Conservation (phyloP, 2,797 vertebrate genomes). For the Sylvilagus floridanus region DNA sequence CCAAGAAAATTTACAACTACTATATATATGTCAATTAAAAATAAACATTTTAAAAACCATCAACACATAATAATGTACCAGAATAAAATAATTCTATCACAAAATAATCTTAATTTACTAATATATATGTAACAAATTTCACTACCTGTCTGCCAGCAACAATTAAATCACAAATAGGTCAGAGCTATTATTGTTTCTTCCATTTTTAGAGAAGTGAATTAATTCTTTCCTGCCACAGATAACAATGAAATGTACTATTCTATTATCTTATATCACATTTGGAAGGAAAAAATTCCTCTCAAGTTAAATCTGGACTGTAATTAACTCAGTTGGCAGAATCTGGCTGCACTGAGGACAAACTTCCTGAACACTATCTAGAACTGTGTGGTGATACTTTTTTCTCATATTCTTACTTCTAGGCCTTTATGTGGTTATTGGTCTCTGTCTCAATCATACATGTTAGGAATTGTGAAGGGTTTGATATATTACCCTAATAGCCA, state of each 20-base stretch:
- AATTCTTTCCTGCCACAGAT: neutral
- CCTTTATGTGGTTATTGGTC: neutral
- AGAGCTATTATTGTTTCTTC: neutral
- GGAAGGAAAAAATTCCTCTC: slow-evolving; percentile 7
- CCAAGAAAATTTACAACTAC: too few species aligned
- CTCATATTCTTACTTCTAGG: neutral
- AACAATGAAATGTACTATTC: neutral
- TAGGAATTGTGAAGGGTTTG: neutral
- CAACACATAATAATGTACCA: too few species aligned
- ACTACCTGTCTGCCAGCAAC: too few species aligned
- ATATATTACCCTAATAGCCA: neutral
- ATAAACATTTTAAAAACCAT: too few species aligned
- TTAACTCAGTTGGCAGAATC: neutral
- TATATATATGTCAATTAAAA: too few species aligned
- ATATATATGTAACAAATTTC: too few species aligned
- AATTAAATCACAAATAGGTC: neutral
- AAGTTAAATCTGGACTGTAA: neutral
- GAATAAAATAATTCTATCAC: too few species aligned
- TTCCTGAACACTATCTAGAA: neutral
- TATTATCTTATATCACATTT: neutral
- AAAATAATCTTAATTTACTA: too few species aligned
- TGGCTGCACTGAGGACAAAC: neutral
- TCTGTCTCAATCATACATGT: neutral
- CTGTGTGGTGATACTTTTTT: neutral
- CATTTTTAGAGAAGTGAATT: slow-evolving; percentile 5